Conservation (phyloP, 2,888 invertebrate genomes). For the Agrypnus murinus region DNA sequence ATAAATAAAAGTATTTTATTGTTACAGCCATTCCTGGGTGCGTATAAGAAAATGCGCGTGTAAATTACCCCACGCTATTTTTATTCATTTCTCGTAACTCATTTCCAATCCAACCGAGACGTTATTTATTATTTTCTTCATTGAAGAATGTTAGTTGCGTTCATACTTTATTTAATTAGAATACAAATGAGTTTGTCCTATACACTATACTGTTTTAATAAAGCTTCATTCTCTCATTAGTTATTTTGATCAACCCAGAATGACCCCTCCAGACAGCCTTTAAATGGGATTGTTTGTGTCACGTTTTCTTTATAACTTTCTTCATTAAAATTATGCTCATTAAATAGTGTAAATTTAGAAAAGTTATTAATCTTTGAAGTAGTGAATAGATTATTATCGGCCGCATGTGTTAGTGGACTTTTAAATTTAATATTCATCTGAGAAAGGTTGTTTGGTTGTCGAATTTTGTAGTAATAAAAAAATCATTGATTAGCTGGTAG, state of each 20-base stretch:
- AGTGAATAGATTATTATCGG: conserved; percentile 4
- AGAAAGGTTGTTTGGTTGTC: background rate
- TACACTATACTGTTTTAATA: conserved; percentile 12
- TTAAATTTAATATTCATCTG: conserved; percentile 16
- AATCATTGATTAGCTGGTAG: background rate
- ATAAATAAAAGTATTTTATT: no score
- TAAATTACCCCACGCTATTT: no score
- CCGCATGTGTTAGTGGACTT: background rate
- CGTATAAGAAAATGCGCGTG: no score
- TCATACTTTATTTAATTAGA: conserved; percentile 18
- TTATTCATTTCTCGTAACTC: conserved; percentile 2
- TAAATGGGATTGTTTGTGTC: conserved; percentile 10
- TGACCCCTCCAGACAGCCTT: conserved; percentile 7
- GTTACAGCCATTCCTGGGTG: no score
- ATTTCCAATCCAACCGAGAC: conserved; percentile 2
- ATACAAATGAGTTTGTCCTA: conserved; percentile 23
- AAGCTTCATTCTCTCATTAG: conserved; percentile 4
- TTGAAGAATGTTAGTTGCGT: conserved; percentile 3
- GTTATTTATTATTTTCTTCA: background rate
- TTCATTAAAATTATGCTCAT: background rate
- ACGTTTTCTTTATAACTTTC: conserved; percentile 21
- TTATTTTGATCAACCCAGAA: background rate
- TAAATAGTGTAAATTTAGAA: conserved; percentile 17
- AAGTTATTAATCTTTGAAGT: conserved; percentile 22
- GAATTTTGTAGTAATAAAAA: conserved; percentile 4